Conservation (phyloP, 2,797 vertebrate genomes). For the Telmatherina bonti region DNA sequence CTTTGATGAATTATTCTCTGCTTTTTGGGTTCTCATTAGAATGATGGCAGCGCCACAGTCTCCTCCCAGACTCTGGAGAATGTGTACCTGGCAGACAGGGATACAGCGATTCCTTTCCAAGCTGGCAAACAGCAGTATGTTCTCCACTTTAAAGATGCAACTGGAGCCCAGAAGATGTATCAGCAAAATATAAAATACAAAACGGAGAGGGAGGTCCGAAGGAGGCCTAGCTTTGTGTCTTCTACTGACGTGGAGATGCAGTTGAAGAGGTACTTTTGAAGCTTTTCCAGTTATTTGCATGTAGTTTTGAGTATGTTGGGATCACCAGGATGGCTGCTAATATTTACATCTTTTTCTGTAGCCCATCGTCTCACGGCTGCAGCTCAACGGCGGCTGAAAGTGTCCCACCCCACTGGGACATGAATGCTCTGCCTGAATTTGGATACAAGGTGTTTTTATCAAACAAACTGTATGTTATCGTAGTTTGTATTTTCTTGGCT, state of each 20-base stretch:
- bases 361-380: conserved; percentile 45
- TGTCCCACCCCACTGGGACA: conserved; percentile 90
- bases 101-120: conserved; percentile 79
- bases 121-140: conserved; percentile 84
- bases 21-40: conserved; percentile 67
- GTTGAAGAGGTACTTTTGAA: conserved; percentile 73
- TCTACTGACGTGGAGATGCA: conserved; percentile 79
- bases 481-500: background rate
- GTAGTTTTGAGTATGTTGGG: background rate
- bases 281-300: background rate
- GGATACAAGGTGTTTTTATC: conserved; percentile 86
- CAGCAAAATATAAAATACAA: conserved; percentile 85
- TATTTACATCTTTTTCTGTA: conserved; percentile 12
- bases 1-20: conserved; percentile 71
- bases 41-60: conserved; percentile 68
- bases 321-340: background rate
- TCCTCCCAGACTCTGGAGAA: conserved; percentile 89
- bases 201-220: conserved; percentile 84
- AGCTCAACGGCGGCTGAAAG: conserved; percentile 44
- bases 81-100: conserved; percentile 79
- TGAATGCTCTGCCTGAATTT: conserved; percentile 80
- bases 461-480: background rate
- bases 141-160: conserved; percentile 83
- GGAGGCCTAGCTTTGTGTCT: conserved; percentile 90
- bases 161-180: conserved; percentile 75